These are phyloP conservation scores for Eclectus roratus DNA, from an alignment of 2,113 vertebrate genomes.

Conservation along the genomic window DNA sequence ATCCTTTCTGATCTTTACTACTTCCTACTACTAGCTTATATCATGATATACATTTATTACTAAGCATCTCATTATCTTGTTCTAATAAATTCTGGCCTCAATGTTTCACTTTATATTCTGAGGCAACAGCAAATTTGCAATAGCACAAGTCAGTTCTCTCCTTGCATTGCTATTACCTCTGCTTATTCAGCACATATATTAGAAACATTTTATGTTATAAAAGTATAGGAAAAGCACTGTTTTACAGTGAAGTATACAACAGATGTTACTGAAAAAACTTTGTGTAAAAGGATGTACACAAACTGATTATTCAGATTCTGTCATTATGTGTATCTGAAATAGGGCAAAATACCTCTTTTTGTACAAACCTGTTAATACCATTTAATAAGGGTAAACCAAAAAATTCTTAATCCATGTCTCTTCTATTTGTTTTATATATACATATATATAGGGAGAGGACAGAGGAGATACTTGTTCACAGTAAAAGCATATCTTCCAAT, in stretches of 20 bases:
- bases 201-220: not conserved
- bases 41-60: not conserved
- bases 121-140: not conserved
- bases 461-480: not conserved
- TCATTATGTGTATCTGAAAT: not conserved
- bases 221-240: not conserved
- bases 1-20: not conserved
- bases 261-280: not conserved
- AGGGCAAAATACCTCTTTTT: not conserved
- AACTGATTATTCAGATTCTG: not conserved
- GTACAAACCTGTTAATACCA: not conserved
- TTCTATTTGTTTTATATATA: not conserved
- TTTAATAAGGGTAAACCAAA: not conserved
- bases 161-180: not conserved
- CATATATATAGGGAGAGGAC: not conserved
- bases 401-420: not conserved
- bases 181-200: not conserved
- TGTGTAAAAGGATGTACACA: not conserved
- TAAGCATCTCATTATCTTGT: not conserved
- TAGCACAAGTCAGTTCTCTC: not conserved
- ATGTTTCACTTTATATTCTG: not conserved
- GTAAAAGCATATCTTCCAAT: not conserved
- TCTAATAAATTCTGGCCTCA: not conserved
- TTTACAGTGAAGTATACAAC: not conserved
- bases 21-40: not conserved